Evolutionary conservation across 2,113 vertebrate genomes (phyloP), one percentile per base, ranked within the genome.

Genomic region (Urocitellus parryii): DNA sequence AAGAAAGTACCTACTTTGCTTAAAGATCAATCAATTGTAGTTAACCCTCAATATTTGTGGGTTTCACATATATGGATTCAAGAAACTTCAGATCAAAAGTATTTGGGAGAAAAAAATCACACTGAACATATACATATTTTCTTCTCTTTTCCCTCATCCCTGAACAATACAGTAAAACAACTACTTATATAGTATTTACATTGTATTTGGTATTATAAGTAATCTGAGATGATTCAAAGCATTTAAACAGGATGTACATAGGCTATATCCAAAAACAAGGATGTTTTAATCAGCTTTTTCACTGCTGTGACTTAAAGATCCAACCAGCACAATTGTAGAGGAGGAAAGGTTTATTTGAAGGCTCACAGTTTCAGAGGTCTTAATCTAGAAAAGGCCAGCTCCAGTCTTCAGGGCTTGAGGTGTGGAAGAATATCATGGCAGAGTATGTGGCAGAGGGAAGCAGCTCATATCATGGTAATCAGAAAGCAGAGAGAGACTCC

Each of bases 21-120:
- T 86, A 91, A 86, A 78, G 27, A 93, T 91, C 88, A 84, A 45
- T 79, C 25, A 73, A 51, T 67, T 90, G 61, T 13, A 72, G 11
- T 91, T 5, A 14, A 4, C 5, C 37, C 48, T 37, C n/a, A 37
- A 3, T 70, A 56, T 25, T 24, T 48, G 39, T 45, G 27, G 20
- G 77, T 72, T 90, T 81, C 56, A 32, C 32, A 91, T 34, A 65
- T 11, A 80, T 45, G 58, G n/a, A 72, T 32, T 72, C 78, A 82
- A 73, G 5, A 58, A 61, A 39, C 51, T 81, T 42, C 5, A 27
- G 37, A 73, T 81, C 32, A 91, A 72, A 80, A 82, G 0, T 42
- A 61, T 45, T 70, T 13, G 10, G 45, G 53, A 51, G 16, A 51
- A 90, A 79, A 68, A 65, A 42, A 42, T 12, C 22, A 20, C 39